These are phyloP conservation scores for Platyscapa corneri DNA, from an alignment of 1,140 invertebrate genomes.

Conservation along the genomic window DNA sequence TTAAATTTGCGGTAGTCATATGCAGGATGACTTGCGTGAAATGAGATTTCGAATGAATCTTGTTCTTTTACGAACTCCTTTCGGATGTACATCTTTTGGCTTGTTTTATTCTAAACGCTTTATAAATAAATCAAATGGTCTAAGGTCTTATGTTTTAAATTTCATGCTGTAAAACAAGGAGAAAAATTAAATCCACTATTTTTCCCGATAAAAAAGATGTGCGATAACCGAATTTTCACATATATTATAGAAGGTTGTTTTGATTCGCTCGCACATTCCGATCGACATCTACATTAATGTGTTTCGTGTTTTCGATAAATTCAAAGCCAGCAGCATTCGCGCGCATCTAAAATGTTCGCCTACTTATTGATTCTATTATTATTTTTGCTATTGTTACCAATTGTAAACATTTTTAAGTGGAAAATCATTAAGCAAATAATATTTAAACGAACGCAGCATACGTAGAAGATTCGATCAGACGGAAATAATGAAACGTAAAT, in stretches of 20 bases:
- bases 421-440: background rate
- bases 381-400: too few relatives aligned
- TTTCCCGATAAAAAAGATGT: background rate
- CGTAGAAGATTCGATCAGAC: background rate
- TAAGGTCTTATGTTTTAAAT: background rate
- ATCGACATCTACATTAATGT: background rate
- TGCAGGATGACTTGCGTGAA: background rate
- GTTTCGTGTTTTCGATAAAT: background rate
- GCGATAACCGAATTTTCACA: background rate
- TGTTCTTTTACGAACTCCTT: background rate
- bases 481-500: background rate
- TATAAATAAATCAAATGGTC: constrained; percentile 21
- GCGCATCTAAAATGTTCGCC: too few relatives aligned
- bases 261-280: background rate
- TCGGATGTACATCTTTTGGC: background rate
- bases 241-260: background rate
- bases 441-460: background rate
- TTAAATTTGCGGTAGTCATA: background rate
- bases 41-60: constrained; percentile 22
- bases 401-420: too few relatives aligned
- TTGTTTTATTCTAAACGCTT: background rate
- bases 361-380: background rate
- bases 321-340: too few relatives aligned
- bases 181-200: constrained; percentile 20
- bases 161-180: background rate